These are phyloP conservation scores for Rhinella marina DNA, from an alignment of 2,797 vertebrate species.

Conservation along the genomic window DNA sequence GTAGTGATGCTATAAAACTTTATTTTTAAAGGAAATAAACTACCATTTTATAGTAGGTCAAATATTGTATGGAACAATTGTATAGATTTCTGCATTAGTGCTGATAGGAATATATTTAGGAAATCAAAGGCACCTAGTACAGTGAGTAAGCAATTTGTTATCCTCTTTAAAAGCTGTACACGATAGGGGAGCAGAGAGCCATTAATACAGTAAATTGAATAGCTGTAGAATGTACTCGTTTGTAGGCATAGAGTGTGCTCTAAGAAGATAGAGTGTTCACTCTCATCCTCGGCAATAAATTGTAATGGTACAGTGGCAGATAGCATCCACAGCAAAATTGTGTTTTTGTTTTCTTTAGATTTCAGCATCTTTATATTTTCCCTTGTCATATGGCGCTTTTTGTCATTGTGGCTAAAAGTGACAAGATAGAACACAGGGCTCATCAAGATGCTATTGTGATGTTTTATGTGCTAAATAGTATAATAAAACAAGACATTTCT, in stretches of 20 bases:
- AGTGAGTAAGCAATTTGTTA: constrained; percentile 62
- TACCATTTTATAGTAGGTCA: constrained; percentile 60
- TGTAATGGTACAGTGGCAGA: constrained; percentile 61
- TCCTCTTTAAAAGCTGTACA: constrained; percentile 60
- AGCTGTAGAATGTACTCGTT: constrained; percentile 59
- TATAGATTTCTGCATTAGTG: constrained; percentile 62
- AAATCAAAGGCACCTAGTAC: constrained; percentile 57
- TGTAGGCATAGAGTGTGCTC: constrained; percentile 56
- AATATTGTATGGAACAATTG: constrained; percentile 61
- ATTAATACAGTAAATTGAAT: constrained; percentile 63
- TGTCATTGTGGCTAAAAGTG: constrained; percentile 60
- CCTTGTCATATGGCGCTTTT: constrained; percentile 61
- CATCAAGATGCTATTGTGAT: constrained; percentile 59
- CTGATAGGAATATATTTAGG: constrained; percentile 62
- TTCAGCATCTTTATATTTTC: constrained; percentile 63
- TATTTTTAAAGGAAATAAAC: constrained; percentile 55
- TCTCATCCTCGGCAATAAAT: constrained; percentile 60
- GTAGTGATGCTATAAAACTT: constrained; percentile 56
- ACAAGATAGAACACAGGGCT: constrained; percentile 60
- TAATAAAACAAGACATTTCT: constrained; percentile 58
- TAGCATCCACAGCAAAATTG: constrained; percentile 64
- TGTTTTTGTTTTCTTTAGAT: constrained; percentile 64
- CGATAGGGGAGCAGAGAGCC: constrained; percentile 59
- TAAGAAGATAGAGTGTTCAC: constrained; percentile 62
- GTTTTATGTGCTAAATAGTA: constrained; percentile 52